Conservation (phyloP, 2,113 vertebrate genomes). For the Silurus glanis region DNA sequence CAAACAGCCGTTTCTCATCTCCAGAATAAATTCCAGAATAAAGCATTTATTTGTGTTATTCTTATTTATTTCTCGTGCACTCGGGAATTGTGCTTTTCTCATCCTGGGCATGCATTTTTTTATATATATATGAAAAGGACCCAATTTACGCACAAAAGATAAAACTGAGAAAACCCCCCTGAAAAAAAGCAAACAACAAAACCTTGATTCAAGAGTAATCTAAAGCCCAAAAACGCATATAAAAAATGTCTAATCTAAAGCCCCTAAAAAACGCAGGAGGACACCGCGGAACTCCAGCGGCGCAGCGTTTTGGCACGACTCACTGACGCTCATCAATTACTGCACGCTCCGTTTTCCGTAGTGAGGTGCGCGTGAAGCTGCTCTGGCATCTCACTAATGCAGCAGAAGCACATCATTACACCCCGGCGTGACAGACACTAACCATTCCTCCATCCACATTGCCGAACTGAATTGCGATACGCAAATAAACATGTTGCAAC, state of each 20-base stretch:
- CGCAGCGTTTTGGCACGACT: conserved; percentile 3
- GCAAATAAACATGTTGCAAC: not conserved
- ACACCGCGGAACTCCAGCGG: not conserved
- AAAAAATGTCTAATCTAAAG: not conserved
- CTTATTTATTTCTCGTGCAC: not conserved
- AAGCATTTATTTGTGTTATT: not conserved
- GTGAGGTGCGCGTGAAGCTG: conserved; percentile 24
- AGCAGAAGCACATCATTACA: not conserved
- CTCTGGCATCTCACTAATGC: conserved; percentile 13
- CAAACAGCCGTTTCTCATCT: conserved; percentile 72
- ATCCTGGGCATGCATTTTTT: not conserved
- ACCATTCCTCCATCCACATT: not conserved
- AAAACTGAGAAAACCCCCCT: not conserved
- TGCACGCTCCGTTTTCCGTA: not conserved
- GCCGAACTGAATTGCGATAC: not conserved
- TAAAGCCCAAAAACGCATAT: not conserved
- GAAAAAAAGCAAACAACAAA: too few relatives aligned
- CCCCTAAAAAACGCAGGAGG: not conserved
- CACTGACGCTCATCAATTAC: conserved; percentile 28
- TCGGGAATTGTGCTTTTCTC: not conserved
- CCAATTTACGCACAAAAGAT: not conserved
- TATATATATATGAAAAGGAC: not conserved
- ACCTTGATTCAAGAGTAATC: not conserved
- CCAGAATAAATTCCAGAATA: conserved; percentile 59
- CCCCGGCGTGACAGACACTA: not conserved